Base-by-base conservation (phyloP, 2,888 invertebrate genomes). In the Stratiomys singularior region DNA sequence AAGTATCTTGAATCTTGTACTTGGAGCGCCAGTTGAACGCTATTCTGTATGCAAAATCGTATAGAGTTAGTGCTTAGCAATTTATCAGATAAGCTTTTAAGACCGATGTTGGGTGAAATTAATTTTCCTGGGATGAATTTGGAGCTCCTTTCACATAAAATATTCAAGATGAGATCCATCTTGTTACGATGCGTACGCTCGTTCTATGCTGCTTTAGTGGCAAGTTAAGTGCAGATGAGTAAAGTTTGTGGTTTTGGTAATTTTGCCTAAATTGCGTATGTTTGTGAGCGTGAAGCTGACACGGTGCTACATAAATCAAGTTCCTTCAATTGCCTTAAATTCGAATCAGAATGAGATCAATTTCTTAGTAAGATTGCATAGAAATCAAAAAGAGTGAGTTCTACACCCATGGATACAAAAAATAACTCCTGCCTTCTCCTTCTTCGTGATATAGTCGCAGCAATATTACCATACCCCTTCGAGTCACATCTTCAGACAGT, bases 51-150 rank as follows among this genome's bases (percentile, higher is more conserved):
- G 28, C 64, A 30, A 64, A 64, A 27, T 23, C 23, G 64, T 64
- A 13, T 64, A 28, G 28, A 28, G 64, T 25, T 64, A 28, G 64
- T 30, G 28, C 23, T 13, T 18, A 30, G 64, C 64, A 64, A 30
- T 64, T 64, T 64, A 64, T 64, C 64, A 64, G 64, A 27, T 64
- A 30, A 64, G 64, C 64, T 64, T 64, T 64, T 64, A 64, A 30
- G 64, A 64, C 1, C 30, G 15, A 1, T 28, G 64, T 18, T 64
- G 11, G 64, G 64, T 30, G 64, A 30, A 64, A 64, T 64, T 64
- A 64, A 64, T 64, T 64, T 64, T 18, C 30, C 5, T n/a, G 30
- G 28, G 28, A n/a, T 18, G n/a, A 18, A 64, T 27, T 28, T 28
- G 64, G 27, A 27, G 1, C 11, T 28, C n/a, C 30, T 30, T 64